Conservation (phyloP, 2,113 vertebrate genomes). For the Fregata magnificens region DNA sequence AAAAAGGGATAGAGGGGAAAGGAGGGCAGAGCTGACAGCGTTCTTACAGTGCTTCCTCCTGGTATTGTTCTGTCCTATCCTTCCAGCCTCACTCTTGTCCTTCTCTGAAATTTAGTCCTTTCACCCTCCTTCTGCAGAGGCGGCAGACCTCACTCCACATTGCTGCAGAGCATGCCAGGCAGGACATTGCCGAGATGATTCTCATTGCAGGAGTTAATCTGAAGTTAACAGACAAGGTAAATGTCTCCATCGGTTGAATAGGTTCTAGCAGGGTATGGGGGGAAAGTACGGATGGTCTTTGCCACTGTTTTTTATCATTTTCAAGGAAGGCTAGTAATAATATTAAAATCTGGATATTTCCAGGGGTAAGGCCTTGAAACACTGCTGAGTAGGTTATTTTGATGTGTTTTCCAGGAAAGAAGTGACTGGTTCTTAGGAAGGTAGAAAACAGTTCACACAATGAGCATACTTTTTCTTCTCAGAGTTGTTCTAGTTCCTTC, state of each 20-base stretch:
- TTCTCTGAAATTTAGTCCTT: not conserved
- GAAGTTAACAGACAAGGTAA: slow-evolving; percentile 85
- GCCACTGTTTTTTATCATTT: not conserved
- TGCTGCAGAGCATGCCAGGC: slow-evolving; percentile 80
- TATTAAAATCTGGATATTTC: not conserved
- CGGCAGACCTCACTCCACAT: slow-evolving; percentile 87
- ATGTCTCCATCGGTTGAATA: not conserved
- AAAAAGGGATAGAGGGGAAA: not conserved
- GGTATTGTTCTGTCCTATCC: not conserved
- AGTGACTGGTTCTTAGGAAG: not conserved
- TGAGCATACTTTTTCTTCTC: not conserved
- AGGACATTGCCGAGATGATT: slow-evolving; percentile 86
- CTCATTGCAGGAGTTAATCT: slow-evolving; percentile 84
- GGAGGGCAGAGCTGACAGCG: not conserved
- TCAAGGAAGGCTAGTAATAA: not conserved
- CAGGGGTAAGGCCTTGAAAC: not conserved
- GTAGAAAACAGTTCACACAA: not conserved
- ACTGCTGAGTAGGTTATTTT: not conserved
- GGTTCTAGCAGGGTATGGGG: not conserved
- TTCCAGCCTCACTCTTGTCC: not conserved
- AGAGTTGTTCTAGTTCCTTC: not conserved
- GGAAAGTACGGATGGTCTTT: not conserved
- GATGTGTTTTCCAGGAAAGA: not conserved
- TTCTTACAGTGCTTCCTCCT: not conserved
- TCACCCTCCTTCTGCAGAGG: slow-evolving; percentile 68